A percentile compares a stretch with the other conserved stretches of the same genome.
These are phyloP conservation scores for Gryllus longicercus DNA, from an alignment of 2,888 invertebrate species.

Conservation along the genomic window DNA sequence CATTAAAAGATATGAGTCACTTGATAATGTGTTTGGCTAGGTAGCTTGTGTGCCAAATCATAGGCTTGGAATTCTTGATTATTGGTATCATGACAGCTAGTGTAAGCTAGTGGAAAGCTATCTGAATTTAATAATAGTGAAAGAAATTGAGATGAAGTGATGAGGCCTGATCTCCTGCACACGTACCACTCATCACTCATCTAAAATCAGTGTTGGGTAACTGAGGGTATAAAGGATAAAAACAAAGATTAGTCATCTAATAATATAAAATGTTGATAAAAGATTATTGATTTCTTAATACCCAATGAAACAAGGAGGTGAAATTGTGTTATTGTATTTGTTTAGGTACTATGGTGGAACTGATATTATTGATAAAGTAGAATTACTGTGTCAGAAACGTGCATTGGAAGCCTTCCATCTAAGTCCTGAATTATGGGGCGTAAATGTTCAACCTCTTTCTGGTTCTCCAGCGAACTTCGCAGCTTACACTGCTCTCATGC, in stretches of 20 bases:
- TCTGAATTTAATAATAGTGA: not conserved
- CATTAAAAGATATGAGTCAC: not conserved
- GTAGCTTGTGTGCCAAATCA: too few relatives aligned
- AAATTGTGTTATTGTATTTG: constrained; percentile 3
- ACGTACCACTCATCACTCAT: not conserved
- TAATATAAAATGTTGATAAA: too few relatives aligned
- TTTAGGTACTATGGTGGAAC: constrained; percentile 59
- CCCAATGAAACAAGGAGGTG: too few relatives aligned
- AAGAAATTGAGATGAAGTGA: not conserved
- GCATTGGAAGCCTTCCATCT: constrained; percentile 53
- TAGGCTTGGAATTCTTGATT: too few relatives aligned
- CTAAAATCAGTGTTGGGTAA: too few relatives aligned
- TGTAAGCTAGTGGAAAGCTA: too few relatives aligned
- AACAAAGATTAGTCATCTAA: too few relatives aligned
- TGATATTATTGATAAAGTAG: constrained; percentile 56
- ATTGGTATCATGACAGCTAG: too few relatives aligned
- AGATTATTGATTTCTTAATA: too few relatives aligned
- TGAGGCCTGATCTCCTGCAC: too few relatives aligned
- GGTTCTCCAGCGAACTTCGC: constrained; percentile 61
- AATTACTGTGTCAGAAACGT: constrained; percentile 54
- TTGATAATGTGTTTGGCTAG: too few relatives aligned
- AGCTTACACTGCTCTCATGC: constrained; percentile 54
- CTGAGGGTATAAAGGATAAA: too few relatives aligned
- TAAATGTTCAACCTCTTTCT: constrained; percentile 58
- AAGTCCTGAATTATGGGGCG: constrained; percentile 55